Conservation (phyloP, 2,797 vertebrate genomes). For the Crocidura indochinensis region DNA sequence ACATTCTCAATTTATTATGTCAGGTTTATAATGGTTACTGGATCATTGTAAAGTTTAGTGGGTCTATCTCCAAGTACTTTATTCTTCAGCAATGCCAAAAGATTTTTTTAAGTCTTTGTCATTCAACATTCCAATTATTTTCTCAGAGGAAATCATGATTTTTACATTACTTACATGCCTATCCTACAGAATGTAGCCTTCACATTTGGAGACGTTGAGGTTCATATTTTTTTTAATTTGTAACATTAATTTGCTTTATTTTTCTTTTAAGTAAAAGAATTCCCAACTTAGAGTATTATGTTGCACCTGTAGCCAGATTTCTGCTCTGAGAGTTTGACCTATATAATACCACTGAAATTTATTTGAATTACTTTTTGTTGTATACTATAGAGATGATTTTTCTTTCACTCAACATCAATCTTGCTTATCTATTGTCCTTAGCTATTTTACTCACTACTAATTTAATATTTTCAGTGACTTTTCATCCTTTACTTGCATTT, state of each 20-base stretch:
- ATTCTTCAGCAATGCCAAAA: neutral
- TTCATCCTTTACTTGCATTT: neutral
- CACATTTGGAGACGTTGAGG: neutral
- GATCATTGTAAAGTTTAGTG: conserved; percentile 72
- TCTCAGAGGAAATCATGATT: neutral
- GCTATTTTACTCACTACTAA: neutral
- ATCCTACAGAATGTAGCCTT: neutral
- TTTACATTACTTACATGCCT: neutral
- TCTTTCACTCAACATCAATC: neutral
- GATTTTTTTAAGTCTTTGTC: neutral
- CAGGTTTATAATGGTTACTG: conserved; percentile 66
- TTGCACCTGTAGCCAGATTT: neutral
- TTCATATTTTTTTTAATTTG: neutral
- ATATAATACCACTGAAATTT: neutral
- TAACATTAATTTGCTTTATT: neutral
- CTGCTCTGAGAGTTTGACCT: neutral
- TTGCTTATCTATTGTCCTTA: neutral
- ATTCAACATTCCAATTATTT: conserved; percentile 40
- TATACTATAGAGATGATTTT: neutral
- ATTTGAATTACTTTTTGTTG: neutral
- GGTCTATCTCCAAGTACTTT: neutral
- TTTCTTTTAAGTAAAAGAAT: neutral
- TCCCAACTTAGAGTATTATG: neutral
- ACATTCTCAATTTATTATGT: conserved; percentile 72
- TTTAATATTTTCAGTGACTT: neutral